Conservation (phyloP, 37 sponge, comb jelly and placozoan genomes). For the Ephydatia muelleri region DNA sequence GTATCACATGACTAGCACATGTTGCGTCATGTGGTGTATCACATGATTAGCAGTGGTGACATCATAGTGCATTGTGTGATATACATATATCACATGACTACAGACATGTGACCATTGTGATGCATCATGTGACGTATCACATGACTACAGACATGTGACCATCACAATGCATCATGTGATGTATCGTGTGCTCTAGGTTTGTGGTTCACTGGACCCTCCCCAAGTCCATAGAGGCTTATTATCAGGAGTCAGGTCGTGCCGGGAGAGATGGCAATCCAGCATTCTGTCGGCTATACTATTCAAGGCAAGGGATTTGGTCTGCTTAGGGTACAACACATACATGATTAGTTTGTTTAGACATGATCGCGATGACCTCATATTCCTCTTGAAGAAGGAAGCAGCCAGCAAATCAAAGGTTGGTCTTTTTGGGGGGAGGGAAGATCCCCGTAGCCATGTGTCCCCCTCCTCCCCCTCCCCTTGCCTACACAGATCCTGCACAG, state of each 20-base stretch:
- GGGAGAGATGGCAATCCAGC: conserved; percentile 81
- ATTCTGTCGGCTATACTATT: conserved; percentile 83
- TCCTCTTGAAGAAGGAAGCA: conserved; percentile 71
- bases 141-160: not conserved
- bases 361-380: conserved; percentile 67
- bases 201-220: conserved; percentile 97
- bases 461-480: not conserved
- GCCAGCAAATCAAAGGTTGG: conserved; percentile 49
- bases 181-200: conserved; percentile 61
- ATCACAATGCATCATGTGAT: not conserved
- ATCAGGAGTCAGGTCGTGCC: conserved; percentile 95
- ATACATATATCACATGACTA: too few relatives aligned
- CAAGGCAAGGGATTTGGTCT: conserved; percentile 30
- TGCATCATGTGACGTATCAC: not conserved
- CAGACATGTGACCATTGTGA: not conserved
- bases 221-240: conserved; percentile 94
- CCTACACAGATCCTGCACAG: not conserved
- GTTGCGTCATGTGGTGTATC: too few relatives aligned
- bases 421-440: not conserved
- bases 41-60: too few relatives aligned
- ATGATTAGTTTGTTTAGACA: conserved; percentile 18
- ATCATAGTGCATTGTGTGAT: too few relatives aligned
- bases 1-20: too few relatives aligned
- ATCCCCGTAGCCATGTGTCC: not conserved
- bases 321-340: not conserved